These are phyloP conservation scores for Hormiphora californensis DNA, from an alignment of 37 sponge, comb jelly and placozoan species.

Conservation along the genomic window DNA sequence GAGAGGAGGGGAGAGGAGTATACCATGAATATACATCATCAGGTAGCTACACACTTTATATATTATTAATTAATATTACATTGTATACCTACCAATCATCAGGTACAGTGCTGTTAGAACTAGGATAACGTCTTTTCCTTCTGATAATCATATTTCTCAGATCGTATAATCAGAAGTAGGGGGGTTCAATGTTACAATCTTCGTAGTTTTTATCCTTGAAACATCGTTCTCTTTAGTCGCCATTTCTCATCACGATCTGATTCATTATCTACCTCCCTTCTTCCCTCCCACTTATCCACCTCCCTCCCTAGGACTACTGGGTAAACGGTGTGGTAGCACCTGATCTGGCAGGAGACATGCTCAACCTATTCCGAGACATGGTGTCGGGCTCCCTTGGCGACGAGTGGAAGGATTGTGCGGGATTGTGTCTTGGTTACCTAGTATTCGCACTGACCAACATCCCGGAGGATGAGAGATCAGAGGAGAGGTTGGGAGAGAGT, in stretches of 20 bases:
- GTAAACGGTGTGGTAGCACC: constrained; percentile 61
- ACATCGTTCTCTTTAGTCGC: neutral
- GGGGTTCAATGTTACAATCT: too few species aligned
- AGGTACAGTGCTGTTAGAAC: too few species aligned
- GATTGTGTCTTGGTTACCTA: constrained; percentile 45
- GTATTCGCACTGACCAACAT: constrained; percentile 13
- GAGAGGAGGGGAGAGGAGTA: constrained; percentile 16
- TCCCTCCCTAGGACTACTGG: constrained; percentile 63
- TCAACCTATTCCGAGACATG: constrained; percentile 80
- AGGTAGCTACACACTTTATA: neutral
- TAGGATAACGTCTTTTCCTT: too few species aligned
- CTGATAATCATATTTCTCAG: too few species aligned
- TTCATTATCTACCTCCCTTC: too few species aligned
- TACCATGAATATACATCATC: neutral
- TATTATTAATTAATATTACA: too few species aligned
- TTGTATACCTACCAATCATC: too few species aligned
- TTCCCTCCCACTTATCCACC: neutral
- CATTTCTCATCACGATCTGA: too few species aligned
- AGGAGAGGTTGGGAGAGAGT: constrained; percentile 16
- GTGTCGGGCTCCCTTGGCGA: constrained; percentile 56
- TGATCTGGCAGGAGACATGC: constrained; percentile 78
- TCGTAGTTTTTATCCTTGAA: too few species aligned
- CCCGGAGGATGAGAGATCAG: constrained; percentile 30
- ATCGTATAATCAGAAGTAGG: too few species aligned
- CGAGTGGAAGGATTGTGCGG: constrained; percentile 19